Conservation (phyloP, 2,797 vertebrate genomes). For the Pampus argenteus region DNA sequence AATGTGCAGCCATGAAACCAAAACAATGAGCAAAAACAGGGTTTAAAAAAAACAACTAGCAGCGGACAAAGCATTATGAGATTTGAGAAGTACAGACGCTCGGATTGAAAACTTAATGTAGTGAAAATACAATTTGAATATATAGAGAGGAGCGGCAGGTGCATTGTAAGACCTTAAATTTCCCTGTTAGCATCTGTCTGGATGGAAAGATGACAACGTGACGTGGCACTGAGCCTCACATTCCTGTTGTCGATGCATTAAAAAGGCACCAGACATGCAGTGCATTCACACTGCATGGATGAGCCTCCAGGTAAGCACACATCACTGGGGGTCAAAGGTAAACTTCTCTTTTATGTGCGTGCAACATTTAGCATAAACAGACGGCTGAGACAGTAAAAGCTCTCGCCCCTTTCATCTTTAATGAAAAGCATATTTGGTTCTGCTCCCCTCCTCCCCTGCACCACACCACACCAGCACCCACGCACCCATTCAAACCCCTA, state of each 20-base stretch:
- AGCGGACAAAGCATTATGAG: conserved; percentile 1
- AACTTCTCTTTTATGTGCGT: conserved; percentile 43
- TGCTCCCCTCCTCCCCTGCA: conserved; percentile 27
- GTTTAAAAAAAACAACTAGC: no score
- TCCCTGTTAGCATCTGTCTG: background rate
- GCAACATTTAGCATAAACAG: conserved; percentile 59
- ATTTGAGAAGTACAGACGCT: background rate
- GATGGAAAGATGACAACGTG: background rate
- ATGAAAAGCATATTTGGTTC: conserved; percentile 76
- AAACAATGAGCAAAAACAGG: no score
- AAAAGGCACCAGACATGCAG: conserved; percentile 12
- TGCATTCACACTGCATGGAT: background rate
- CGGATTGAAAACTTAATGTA: background rate
- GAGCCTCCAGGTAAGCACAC: conserved; percentile 43
- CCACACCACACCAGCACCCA: conserved; percentile 55
- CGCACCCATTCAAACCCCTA: conserved; percentile 59
- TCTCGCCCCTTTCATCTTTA: conserved; percentile 76
- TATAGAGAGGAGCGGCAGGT: background rate
- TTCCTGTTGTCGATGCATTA: conserved; percentile 5
- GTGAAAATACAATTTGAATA: background rate
- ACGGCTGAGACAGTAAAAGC: conserved; percentile 72
- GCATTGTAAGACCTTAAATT: background rate
- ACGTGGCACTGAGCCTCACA: background rate
- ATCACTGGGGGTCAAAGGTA: conserved; percentile 49
- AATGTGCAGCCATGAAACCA: no score